phyloP scores from a whole-genome alignment of 2,888 invertebrate species.

The Listrodromus nycthemerus region DNA sequence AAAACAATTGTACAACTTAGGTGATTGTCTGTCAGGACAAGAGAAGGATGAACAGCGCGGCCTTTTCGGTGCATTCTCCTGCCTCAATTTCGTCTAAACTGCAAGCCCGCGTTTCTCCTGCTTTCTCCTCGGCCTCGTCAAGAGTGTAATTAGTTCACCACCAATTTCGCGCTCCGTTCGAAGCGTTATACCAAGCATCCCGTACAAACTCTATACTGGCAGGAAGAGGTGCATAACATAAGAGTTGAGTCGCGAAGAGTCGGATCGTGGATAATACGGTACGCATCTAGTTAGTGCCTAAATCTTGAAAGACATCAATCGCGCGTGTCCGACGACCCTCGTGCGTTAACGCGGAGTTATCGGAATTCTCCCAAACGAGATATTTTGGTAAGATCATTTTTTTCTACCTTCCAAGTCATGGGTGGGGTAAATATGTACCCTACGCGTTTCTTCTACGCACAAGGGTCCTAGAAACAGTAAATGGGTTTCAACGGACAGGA shows the following conservation, averaged over 20 bases:
- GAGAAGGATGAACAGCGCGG: conserved; percentile 45
- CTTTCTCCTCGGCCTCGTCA: conserved; percentile 65
- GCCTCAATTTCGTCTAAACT: conserved; percentile 60
- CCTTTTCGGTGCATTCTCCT: conserved; percentile 58
- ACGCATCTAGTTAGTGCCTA: neutral
- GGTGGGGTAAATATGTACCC: no score
- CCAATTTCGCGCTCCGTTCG: conserved; percentile 68
- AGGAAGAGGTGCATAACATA: neutral
- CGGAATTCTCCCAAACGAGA: no score
- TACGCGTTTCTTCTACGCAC: no score
- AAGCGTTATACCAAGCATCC: conserved; percentile 52
- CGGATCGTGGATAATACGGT: conserved; percentile 1
- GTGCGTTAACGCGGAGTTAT: no score
- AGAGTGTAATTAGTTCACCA: conserved; percentile 70
- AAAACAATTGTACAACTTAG: conserved; percentile 77
- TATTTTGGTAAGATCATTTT: no score
- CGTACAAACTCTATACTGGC: conserved; percentile 16
- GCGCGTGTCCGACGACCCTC: no score
- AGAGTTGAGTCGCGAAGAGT: conserved; percentile 13
- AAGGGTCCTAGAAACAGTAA: no score
- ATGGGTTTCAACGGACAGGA: no score
- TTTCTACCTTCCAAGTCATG: no score
- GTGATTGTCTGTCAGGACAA: conserved; percentile 62
- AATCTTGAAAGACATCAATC: neutral
- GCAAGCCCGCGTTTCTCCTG: conserved; percentile 49